These are phyloP conservation scores for Catostomus latipinnis DNA, from an alignment of 2,797 vertebrate species.

Conservation along the genomic window DNA sequence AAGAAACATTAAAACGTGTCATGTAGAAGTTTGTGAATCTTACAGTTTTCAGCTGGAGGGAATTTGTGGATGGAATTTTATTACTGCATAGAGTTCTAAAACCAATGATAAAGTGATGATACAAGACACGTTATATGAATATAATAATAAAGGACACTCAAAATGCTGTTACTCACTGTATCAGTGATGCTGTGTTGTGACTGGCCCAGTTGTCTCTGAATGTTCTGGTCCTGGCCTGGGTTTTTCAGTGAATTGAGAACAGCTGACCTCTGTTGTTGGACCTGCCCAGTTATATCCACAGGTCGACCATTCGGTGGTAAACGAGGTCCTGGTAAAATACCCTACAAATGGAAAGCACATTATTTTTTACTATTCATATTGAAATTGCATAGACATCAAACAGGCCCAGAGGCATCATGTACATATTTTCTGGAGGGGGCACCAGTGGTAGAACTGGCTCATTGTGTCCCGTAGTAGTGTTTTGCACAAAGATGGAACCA, in stretches of 20 bases:
- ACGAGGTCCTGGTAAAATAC: conserved; percentile 76
- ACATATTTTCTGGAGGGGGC: too few relatives aligned
- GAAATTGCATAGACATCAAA: not conserved
- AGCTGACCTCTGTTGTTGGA: conserved; percentile 79
- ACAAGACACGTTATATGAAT: too few relatives aligned
- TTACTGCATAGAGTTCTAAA: too few relatives aligned
- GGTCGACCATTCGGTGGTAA: conserved; percentile 83
- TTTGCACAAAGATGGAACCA: too few relatives aligned
- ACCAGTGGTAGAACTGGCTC: too few relatives aligned
- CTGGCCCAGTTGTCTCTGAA: conserved; percentile 84
- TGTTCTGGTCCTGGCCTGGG: conserved; percentile 81
- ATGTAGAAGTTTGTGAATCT: too few relatives aligned
- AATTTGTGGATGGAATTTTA: too few relatives aligned
- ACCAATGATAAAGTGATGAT: too few relatives aligned
- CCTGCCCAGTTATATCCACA: conserved; percentile 81
- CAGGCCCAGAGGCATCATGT: too few relatives aligned
- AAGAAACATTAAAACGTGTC: too few relatives aligned
- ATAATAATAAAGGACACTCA: not conserved
- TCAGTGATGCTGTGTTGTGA: conserved; percentile 85
- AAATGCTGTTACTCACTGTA: conserved; percentile 73
- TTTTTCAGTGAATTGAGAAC: conserved; percentile 80
- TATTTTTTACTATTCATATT: not conserved
- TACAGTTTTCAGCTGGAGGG: too few relatives aligned
- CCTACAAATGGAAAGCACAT: conserved; percentile 52
- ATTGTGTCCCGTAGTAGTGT: too few relatives aligned